Base-by-base conservation (phyloP, 2,113 vertebrate species). In the Anguilla rostrata region DNA sequence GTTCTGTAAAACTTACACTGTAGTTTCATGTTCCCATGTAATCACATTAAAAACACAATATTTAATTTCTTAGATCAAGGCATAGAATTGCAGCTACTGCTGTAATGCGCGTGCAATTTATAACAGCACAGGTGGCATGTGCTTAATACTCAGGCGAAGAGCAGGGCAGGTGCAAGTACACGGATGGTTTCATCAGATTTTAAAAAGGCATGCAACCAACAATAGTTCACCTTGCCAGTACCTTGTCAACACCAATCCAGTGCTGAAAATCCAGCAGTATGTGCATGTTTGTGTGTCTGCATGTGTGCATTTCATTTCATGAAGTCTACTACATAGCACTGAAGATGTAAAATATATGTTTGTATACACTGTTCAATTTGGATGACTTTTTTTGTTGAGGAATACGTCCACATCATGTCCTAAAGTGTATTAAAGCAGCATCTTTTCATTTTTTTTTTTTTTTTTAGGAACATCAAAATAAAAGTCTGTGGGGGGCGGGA, bases 341-440 rank as follows among this genome's bases (percentile, higher is more conserved):
- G 91, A 92, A 90, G 93, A 87, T 93, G 93, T 93, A 92, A 95
- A 93, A 88, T 85, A 92, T 94, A 94, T 93, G 93, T 94, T 88
- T 93, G 92, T 94, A 93, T 94, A 75, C n/a, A 94, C 88, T 93
- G 92, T 94, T 94, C 94, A 94, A 78, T 94, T 94, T 95, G 94
- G 94, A 94, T 91, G 92, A 95, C 94, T 95, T 93, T 94, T 95
- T 94, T 94, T 94, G 91, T 86, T 88, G 92, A 94, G 94, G 94
- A 95, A 88, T 93, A 97, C 94, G 91, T 95, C 94, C 95, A 95
- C 89, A 92, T 95, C 92, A 90, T 91, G 93, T 93, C 90, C 94
- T 92, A 92, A 94, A 94, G 97, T 96, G 97, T 96, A 97, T 97
- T 95, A 95, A 96, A 96, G 96, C 97, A 97, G 96, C 92, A 93